Percentiles rank a stretch among this genome's conserved stretches.
These are phyloP conservation scores for Pseudoips prasinana DNA, from an alignment of 2,888 invertebrate genomes.

Conservation along the genomic window DNA sequence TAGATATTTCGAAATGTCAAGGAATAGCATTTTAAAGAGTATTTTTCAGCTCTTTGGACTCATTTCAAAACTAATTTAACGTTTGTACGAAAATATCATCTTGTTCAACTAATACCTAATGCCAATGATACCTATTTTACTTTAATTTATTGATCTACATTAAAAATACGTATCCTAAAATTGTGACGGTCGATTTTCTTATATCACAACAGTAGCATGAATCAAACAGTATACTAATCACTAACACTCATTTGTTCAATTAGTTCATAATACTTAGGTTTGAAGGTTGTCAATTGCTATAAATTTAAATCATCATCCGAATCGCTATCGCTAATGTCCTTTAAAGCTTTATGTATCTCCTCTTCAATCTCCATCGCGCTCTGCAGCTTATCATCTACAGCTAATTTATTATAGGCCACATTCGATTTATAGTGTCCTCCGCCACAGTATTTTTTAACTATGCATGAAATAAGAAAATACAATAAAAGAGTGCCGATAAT, in stretches of 20 bases:
- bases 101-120: slow-evolving; percentile 16
- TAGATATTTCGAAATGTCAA: neutral
- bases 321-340: slow-evolving; percentile 65
- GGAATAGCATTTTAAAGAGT: slow-evolving; percentile 23
- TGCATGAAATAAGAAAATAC: slow-evolving; percentile 49
- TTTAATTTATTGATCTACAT: too few relatives aligned
- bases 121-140: neutral
- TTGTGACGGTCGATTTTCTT: slow-evolving; percentile 51
- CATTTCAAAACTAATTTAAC: slow-evolving; percentile 26
- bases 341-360: slow-evolving; percentile 68
- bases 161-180: slow-evolving; percentile 8
- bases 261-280: slow-evolving; percentile 53
- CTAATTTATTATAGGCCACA: slow-evolving; percentile 65
- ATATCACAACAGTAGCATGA: slow-evolving; percentile 63
- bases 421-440: slow-evolving; percentile 57
- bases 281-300: slow-evolving; percentile 58
- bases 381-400: slow-evolving; percentile 64
- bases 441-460: slow-evolving; percentile 51
- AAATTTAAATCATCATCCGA: slow-evolving; percentile 68
- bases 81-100: slow-evolving; percentile 34
- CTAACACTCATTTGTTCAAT: slow-evolving; percentile 44
- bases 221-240: slow-evolving; percentile 41
- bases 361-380: slow-evolving; percentile 66
- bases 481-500: slow-evolving; percentile 48
- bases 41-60: slow-evolving; percentile 43